These are phyloP conservation scores for Drosophila parthenogenetica DNA, from an alignment of 2,888 invertebrate genomes.

Conservation along the genomic window DNA sequence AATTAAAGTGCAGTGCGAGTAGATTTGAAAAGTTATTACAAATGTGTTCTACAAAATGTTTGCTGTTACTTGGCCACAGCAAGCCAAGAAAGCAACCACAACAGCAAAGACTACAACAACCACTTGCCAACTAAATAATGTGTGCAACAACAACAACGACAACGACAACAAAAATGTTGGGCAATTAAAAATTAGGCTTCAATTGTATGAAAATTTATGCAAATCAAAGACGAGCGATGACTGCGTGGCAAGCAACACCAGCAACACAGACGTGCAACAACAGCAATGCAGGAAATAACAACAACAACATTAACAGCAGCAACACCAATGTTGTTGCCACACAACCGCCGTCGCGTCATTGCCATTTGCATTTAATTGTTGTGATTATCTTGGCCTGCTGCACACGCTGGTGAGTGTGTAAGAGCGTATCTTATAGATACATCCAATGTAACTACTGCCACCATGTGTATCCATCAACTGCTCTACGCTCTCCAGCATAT, in stretches of 20 bases:
- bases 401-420: constrained; percentile 78
- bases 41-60: constrained; percentile 69
- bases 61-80: constrained; percentile 65
- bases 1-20: background rate
- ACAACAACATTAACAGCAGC: constrained; percentile 42
- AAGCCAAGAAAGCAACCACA: constrained; percentile 42
- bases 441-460: constrained; percentile 33
- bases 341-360: constrained; percentile 71
- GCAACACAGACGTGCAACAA: constrained; percentile 26
- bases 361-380: constrained; percentile 83
- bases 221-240: constrained; percentile 73
- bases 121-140: constrained; percentile 44
- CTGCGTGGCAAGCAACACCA: constrained; percentile 65
- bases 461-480: constrained; percentile 50
- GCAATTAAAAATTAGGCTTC: constrained; percentile 66
- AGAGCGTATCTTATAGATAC: constrained; percentile 45
- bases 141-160: constrained; percentile 42
- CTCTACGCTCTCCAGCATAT: constrained; percentile 31
- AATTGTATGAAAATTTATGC: constrained; percentile 80
- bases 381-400: constrained; percentile 84
- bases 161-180: constrained; percentile 58
- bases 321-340: constrained; percentile 53
- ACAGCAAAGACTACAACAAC: constrained; percentile 36
- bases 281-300: constrained; percentile 28
- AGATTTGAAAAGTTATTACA: constrained; percentile 5